Evolutionary conservation across 2,888 invertebrate genomes (phyloP).

Genomic region (Orthonevra nobilis): DNA sequence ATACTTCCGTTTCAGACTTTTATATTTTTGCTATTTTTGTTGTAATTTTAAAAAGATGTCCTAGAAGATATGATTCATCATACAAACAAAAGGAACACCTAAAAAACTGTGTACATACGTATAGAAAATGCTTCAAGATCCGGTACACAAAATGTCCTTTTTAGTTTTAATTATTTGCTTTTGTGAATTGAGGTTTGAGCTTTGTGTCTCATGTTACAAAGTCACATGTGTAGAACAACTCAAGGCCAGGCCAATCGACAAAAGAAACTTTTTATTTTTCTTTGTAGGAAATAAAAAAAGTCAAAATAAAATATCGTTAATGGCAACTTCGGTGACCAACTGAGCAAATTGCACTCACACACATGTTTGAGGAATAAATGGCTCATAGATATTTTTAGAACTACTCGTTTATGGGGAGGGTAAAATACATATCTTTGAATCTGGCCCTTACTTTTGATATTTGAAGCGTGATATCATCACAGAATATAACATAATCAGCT

Average conservation of each 20-base stretch:
- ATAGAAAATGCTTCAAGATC: background rate
- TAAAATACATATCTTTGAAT: no score
- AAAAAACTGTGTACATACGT: no score
- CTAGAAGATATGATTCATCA: slow-evolving; percentile 26
- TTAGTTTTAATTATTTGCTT: slow-evolving; percentile 61
- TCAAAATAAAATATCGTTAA: slow-evolving; percentile 25
- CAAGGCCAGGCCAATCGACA: background rate
- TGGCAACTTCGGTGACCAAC: slow-evolving; percentile 56
- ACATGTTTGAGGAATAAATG: no score
- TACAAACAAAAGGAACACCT: slow-evolving; percentile 9
- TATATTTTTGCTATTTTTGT: background rate
- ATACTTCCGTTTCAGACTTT: slow-evolving; percentile 24
- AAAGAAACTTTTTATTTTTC: slow-evolving; percentile 9
- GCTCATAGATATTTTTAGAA: no score
- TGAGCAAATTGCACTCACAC: slow-evolving; percentile 39
- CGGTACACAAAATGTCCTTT: slow-evolving; percentile 42
- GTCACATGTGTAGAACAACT: slow-evolving; percentile 2
- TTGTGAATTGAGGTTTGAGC: slow-evolving; percentile 29
- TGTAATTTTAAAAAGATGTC: background rate
- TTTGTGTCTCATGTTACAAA: background rate
- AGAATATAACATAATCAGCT: slow-evolving; percentile 42
- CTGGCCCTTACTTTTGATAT: slow-evolving; percentile 57
- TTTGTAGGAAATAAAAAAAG: background rate
- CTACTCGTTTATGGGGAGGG: no score
- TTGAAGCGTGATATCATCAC: slow-evolving; percentile 54